A percentile compares a stretch with the other conserved stretches of the same genome.
Conservation (phyloP, 2,797 vertebrate genomes). For the Paedocypris micromegethes region DNA sequence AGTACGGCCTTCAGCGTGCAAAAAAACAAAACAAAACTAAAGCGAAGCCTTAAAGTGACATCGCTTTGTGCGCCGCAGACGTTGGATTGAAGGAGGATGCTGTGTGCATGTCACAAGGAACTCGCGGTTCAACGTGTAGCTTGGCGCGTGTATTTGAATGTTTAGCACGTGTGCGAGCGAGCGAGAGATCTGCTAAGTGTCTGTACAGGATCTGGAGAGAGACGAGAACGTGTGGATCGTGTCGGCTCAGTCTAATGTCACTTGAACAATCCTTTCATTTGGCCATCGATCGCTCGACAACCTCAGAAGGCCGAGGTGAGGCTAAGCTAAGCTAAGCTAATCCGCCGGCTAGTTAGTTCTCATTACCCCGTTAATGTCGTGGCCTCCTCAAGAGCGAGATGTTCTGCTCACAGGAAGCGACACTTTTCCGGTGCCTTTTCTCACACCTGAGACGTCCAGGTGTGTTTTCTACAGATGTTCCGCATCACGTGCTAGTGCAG, state of each 20-base stretch:
- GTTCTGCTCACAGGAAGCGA: constrained; percentile 21
- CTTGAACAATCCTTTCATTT: constrained; percentile 27
- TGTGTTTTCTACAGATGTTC: constrained; percentile 45
- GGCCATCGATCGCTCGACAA: constrained; percentile 11
- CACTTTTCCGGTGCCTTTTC: constrained; percentile 54
- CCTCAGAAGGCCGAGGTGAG: constrained; percentile 12
- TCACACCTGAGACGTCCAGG: constrained; percentile 43
- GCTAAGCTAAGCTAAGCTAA: constrained; percentile 21
- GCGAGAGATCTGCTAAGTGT: background rate
- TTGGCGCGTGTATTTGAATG: constrained; percentile 21
- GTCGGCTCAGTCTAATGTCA: constrained; percentile 31
- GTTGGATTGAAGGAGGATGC: constrained; percentile 3
- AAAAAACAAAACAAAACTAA: constrained; percentile 28
- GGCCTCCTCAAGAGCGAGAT: constrained; percentile 27
- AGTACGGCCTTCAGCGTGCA: constrained; percentile 62
- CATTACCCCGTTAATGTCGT: constrained; percentile 25
- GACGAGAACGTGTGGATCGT: constrained; percentile 9
- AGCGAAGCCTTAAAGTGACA: constrained; percentile 64
- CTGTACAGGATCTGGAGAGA: constrained; percentile 16
- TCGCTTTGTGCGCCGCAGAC: constrained; percentile 18
- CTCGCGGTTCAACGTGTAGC: background rate
- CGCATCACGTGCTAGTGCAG: constrained; percentile 47
- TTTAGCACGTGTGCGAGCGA: background rate
- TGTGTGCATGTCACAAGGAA: constrained; percentile 5
- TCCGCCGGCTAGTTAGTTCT: constrained; percentile 19